Percentiles rank a stretch among this genome's conserved stretches.
phyloP scores from a whole-genome alignment of 2,888 invertebrate genomes.

The Phalera bucephala region DNA sequence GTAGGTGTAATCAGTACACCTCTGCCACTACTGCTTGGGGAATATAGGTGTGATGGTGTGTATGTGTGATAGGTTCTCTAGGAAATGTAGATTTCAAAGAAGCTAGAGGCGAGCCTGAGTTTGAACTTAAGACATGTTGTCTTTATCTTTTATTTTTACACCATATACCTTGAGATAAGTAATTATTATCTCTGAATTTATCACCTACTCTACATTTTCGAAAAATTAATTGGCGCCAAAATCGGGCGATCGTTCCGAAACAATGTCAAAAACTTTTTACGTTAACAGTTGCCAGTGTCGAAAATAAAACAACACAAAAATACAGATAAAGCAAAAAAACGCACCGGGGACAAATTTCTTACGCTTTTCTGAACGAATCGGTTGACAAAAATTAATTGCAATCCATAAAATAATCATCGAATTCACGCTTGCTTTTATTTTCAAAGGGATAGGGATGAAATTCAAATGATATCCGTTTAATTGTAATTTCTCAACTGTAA shows the following conservation, averaged over 20 bases:
- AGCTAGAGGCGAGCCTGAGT: too few relatives aligned
- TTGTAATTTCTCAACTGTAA: conserved; percentile 5
- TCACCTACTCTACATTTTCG: conserved; percentile 38
- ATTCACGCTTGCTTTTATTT: too few relatives aligned
- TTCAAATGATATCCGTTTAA: conserved; percentile 4
- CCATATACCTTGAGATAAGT: too few relatives aligned
- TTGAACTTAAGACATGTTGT: too few relatives aligned
- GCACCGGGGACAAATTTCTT: conserved; percentile 73
- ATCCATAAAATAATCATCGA: not conserved
- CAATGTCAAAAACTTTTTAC: conserved; percentile 75
- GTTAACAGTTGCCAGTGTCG: conserved; percentile 56
- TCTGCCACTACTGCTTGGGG: too few relatives aligned
- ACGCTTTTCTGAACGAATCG: conserved; percentile 60
- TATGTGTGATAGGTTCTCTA: too few relatives aligned
- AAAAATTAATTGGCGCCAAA: conserved; percentile 73
- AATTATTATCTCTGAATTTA: conserved; percentile 5
- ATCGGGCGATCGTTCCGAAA: conserved; percentile 58
- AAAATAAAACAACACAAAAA: conserved; percentile 47
- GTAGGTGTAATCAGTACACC: too few relatives aligned
- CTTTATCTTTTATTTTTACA: too few relatives aligned
- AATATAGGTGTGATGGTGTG: too few relatives aligned
- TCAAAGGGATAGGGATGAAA: not conserved
- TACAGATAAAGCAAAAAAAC: conserved; percentile 48
- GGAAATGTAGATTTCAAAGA: too few relatives aligned
- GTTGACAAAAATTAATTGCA: conserved; percentile 15